These are phyloP conservation scores for Scaptomyza pallida DNA, from an alignment of 1,140 invertebrate genomes.

Conservation along the genomic window DNA sequence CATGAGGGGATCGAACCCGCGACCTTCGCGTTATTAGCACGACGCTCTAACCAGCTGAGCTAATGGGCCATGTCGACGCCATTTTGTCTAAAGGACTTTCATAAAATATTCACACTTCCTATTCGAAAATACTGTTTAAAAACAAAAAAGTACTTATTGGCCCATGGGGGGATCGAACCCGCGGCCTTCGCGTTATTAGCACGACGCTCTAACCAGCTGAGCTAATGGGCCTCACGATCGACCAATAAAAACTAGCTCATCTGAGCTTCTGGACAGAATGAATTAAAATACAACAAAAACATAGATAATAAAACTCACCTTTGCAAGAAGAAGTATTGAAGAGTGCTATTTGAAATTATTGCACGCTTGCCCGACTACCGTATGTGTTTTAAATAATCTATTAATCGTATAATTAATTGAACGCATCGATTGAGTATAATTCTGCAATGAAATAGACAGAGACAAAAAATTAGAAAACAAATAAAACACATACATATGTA, in stretches of 20 bases:
- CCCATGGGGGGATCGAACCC: conserved; percentile 86
- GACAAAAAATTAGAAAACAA: conserved; percentile 22
- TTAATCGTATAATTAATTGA: conserved; percentile 37
- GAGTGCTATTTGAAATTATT: conserved; percentile 13
- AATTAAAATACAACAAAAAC: conserved; percentile 7
- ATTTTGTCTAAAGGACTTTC: conserved; percentile 1
- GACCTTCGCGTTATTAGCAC: conserved; percentile 87
- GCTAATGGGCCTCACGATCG: conserved; percentile 83
- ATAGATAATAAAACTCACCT: no score
- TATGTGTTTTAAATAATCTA: conserved; percentile 26
- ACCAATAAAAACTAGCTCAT: neutral
- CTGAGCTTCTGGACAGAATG: neutral
- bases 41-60: conserved; percentile 86
- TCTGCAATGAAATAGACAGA: conserved; percentile 30
- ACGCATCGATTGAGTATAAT: conserved; percentile 28
- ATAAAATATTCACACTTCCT: neutral
- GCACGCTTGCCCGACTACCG: conserved; percentile 12
- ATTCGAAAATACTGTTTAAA: neutral
- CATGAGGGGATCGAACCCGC: conserved; percentile 86
- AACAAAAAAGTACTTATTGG: conserved; percentile 29
- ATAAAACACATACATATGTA: conserved; percentile 6
- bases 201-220: conserved; percentile 86
- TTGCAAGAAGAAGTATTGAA: conserved; percentile 11
- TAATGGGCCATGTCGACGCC: conserved; percentile 81
- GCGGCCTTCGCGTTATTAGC: conserved; percentile 87